Conservation (phyloP, 2,888 invertebrate genomes). For the Chaetogeoica ovagalla region DNA sequence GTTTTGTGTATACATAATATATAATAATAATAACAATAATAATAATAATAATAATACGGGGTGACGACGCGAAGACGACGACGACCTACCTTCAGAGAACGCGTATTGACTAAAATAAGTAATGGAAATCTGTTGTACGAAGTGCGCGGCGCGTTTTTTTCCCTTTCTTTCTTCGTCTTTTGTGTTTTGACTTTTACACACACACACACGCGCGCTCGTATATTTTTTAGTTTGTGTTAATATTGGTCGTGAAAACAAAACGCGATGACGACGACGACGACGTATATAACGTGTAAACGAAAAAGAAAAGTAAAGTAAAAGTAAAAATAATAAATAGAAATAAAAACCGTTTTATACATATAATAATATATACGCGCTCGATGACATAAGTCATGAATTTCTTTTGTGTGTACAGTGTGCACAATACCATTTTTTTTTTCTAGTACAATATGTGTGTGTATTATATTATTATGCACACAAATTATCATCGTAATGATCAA, state of each 20-base stretch:
- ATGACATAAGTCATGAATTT: conserved; percentile 20
- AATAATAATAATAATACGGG: too few species aligned
- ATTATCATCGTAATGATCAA: neutral
- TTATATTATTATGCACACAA: neutral
- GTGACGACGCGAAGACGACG: neutral
- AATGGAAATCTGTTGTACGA: neutral
- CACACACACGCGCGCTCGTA: too few species aligned
- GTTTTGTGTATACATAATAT: too few species aligned
- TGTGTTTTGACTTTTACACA: too few species aligned
- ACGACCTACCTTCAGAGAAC: conserved; percentile 28
- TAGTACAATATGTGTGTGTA: neutral
- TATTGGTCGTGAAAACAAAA: conserved; percentile 5
- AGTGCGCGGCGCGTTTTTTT: neutral
- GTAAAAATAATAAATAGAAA: conserved; percentile 14
- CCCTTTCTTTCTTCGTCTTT: too few species aligned
- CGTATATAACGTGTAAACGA: neutral
- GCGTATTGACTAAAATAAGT: neutral
- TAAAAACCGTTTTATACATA: neutral
- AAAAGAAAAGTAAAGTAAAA: neutral
- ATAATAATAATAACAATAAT: too few species aligned
- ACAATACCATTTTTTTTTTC: neutral
- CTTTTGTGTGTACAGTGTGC: conserved; percentile 2
- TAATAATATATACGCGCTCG: too few species aligned
- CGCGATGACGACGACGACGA: too few species aligned
- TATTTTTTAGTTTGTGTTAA: too few species aligned